A percentile compares a stretch with the other conserved stretches of the same genome.
Conservation (phyloP, 2,113 vertebrate genomes). For the Antechinus stuartii region DNA sequence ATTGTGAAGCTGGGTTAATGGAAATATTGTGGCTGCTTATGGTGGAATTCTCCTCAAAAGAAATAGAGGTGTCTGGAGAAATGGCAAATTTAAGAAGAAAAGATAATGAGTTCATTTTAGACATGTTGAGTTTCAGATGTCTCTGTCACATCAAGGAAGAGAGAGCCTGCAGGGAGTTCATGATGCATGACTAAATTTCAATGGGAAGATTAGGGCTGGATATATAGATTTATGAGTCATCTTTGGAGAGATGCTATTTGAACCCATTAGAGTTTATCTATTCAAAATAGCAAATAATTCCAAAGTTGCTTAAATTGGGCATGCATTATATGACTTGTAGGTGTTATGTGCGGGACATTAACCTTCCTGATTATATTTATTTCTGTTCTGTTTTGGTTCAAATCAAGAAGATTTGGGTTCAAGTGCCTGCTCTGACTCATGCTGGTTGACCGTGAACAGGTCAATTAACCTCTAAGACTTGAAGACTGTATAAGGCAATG, state of each 20-base stretch:
- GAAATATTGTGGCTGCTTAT: not conserved
- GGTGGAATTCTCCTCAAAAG: not conserved
- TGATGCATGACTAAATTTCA: not conserved
- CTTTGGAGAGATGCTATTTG: not conserved
- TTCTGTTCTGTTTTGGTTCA: not conserved
- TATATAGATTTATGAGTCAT: conserved; percentile 1
- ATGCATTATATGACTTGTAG: not conserved
- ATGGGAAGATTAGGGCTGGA: not conserved
- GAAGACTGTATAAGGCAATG: not conserved
- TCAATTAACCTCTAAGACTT: not conserved
- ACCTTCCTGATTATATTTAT: not conserved
- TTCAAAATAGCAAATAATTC: not conserved
- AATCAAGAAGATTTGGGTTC: not conserved
- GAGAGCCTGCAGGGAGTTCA: not conserved
- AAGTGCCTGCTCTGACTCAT: not conserved
- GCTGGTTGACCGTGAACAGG: not conserved
- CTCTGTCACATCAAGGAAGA: not conserved
- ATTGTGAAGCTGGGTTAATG: not conserved
- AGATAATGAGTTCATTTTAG: not conserved
- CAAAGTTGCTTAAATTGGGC: not conserved
- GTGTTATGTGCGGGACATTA: not conserved
- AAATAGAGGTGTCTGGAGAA: not conserved
- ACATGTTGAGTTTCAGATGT: conserved; percentile 1
- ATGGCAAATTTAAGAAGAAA: not conserved
- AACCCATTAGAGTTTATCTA: not conserved